phyloP scores from a whole-genome alignment of 2,888 invertebrate genomes.

The Spilarctia lutea region DNA sequence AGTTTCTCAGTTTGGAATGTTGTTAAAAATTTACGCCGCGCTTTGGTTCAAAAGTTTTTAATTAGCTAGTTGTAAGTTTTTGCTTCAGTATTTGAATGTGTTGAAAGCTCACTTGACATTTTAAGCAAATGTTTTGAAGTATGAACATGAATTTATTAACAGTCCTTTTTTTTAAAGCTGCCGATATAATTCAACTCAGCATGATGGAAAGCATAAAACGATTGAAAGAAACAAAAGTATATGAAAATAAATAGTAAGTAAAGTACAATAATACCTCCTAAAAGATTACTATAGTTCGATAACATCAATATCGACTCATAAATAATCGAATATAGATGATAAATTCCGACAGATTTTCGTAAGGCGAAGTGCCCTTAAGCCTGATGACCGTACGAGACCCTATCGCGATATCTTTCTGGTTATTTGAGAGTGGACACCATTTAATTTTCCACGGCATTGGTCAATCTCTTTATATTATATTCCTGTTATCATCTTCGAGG shows the following conservation, averaged over 20 bases:
- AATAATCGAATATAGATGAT: constrained; percentile 49
- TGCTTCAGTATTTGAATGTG: constrained; percentile 27
- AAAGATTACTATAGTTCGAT: constrained; percentile 19
- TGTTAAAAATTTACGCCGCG: constrained; percentile 46
- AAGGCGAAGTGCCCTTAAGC: constrained; percentile 39
- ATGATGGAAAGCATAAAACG: too few species aligned
- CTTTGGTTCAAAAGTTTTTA: constrained; percentile 48
- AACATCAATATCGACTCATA: constrained; percentile 36
- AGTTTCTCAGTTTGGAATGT: constrained; percentile 40
- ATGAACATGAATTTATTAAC: too few species aligned
- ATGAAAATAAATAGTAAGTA: neutral
- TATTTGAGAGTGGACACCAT: constrained; percentile 55
- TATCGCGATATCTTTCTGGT: constrained; percentile 56
- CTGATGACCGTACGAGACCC: constrained; percentile 44
- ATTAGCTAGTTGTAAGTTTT: constrained; percentile 43
- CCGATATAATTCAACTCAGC: too few species aligned
- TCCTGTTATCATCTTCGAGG: constrained; percentile 40
- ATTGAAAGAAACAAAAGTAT: neutral
- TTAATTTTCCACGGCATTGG: constrained; percentile 63
- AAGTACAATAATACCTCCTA: neutral
- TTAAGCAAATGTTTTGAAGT: constrained; percentile 11
- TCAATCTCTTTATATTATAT: constrained; percentile 54
- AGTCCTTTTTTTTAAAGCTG: too few species aligned
- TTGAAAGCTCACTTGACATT: constrained; percentile 22
- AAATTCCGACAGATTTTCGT: constrained; percentile 43